These are phyloP conservation scores for Clunio marinus DNA, from an alignment of 2,888 invertebrate genomes.

Conservation along the genomic window DNA sequence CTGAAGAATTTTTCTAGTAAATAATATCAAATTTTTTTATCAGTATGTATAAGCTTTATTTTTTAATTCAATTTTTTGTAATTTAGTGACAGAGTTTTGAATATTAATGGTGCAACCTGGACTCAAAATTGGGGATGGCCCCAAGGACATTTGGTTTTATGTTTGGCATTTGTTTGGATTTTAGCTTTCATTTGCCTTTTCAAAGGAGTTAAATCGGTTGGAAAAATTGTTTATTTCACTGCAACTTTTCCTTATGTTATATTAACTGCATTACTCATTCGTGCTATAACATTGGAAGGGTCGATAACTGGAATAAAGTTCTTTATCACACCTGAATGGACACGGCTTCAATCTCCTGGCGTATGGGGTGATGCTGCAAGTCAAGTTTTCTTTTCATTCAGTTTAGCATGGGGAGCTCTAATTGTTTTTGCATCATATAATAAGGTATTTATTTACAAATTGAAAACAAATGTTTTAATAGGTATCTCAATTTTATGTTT, in stretches of 20 bases:
- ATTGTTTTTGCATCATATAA: conserved; percentile 74
- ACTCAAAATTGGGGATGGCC: conserved; percentile 71
- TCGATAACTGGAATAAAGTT: conserved; percentile 67
- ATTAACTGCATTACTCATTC: conserved; percentile 59
- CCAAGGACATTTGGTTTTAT: conserved; percentile 77
- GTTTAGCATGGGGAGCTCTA: conserved; percentile 69
- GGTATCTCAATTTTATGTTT: background rate
- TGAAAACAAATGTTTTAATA: background rate
- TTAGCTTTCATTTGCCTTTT: conserved; percentile 82
- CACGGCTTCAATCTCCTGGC: conserved; percentile 58
- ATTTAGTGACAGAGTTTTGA: background rate
- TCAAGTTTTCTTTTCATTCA: conserved; percentile 79
- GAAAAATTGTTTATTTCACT: conserved; percentile 76
- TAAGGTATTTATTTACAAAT: conserved; percentile 43
- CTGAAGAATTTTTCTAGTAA: conserved; percentile 65
- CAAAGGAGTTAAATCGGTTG: conserved; percentile 84
- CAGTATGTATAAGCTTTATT: too few species aligned
- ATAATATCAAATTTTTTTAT: too few species aligned
- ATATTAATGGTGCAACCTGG: conserved; percentile 49
- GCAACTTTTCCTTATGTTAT: conserved; percentile 70
- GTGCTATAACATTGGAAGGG: conserved; percentile 64
- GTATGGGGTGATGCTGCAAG: conserved; percentile 82
- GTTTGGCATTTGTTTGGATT: conserved; percentile 73
- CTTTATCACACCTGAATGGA: conserved; percentile 71
- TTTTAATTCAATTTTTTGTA: too few species aligned